phyloP scores from a whole-genome alignment of 2,113 vertebrate species.

The Recurvirostra avosetta region DNA sequence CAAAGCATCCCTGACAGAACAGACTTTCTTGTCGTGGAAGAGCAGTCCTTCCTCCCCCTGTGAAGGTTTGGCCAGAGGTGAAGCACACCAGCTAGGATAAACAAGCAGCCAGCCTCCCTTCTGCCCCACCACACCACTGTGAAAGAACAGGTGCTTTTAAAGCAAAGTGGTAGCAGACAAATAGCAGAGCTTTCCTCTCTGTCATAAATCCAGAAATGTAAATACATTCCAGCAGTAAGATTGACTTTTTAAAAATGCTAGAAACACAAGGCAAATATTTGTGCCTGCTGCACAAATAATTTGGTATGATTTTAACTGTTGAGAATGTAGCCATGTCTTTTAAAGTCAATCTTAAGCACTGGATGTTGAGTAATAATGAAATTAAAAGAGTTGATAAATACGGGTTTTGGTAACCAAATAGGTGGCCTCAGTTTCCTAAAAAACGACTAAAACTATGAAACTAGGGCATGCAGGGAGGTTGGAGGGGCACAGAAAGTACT shows the following conservation, averaged over 20 bases:
- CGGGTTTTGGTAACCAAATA: rapidly evolving
- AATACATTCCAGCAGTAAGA: neutral
- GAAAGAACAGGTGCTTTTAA: neutral
- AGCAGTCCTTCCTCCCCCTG: neutral
- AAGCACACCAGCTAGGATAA: neutral
- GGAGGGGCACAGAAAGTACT: neutral
- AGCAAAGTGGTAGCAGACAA: neutral
- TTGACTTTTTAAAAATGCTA: neutral
- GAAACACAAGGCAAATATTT: constrained; percentile 18
- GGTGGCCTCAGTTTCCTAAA: neutral
- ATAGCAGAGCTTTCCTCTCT: neutral
- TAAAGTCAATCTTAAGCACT: neutral
- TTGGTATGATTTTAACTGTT: neutral
- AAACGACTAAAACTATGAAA: neutral
- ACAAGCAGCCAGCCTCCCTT: neutral
- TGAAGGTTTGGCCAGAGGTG: neutral
- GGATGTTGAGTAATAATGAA: neutral
- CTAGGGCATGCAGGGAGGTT: neutral
- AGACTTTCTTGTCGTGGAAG: neutral
- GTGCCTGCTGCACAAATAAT: neutral
- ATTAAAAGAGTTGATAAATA: neutral
- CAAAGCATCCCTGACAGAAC: neutral
- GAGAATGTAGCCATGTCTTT: neutral
- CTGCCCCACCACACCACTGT: neutral
- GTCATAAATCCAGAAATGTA: neutral